Evolutionary conservation across 2,888 invertebrate genomes (phyloP).

Genomic region (Plagiodera versicolora): DNA sequence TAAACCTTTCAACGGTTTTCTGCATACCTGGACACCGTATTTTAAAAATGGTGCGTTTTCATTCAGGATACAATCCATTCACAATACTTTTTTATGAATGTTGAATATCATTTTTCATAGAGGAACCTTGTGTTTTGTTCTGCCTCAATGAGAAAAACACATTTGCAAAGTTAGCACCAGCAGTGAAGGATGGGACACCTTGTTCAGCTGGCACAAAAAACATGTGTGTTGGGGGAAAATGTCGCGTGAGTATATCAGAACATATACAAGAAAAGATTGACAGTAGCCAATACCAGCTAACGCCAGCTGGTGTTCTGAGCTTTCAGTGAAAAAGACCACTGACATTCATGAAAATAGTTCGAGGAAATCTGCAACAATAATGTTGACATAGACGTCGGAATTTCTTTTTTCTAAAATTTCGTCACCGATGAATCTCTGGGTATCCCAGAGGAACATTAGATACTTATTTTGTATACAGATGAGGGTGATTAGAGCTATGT

Average conservation of each 20-base stretch:
- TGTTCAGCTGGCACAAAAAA: conserved; percentile 64
- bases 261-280: no score
- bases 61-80: neutral
- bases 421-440: no score
- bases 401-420: no score
- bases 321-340: no score
- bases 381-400: no score
- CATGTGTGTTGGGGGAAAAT: conserved; percentile 66
- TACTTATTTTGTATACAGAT: no score
- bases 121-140: conserved; percentile 62
- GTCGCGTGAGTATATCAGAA: conserved; percentile 57
- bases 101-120: conserved; percentile 38
- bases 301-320: no score
- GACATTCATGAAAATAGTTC: no score
- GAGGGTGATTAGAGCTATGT: no score
- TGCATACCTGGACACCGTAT: conserved; percentile 56
- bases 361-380: no score
- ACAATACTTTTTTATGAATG: neutral
- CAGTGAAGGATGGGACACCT: conserved; percentile 66
- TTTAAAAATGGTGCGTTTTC: conserved; percentile 54
- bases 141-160: conserved; percentile 64
- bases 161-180: conserved; percentile 61
- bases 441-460: no score
- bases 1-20: conserved; percentile 55
- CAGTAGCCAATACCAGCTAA: no score